Evolutionary conservation across 2,113 vertebrate genomes (phyloP).

Genomic region (Callionymus lyra): DNA sequence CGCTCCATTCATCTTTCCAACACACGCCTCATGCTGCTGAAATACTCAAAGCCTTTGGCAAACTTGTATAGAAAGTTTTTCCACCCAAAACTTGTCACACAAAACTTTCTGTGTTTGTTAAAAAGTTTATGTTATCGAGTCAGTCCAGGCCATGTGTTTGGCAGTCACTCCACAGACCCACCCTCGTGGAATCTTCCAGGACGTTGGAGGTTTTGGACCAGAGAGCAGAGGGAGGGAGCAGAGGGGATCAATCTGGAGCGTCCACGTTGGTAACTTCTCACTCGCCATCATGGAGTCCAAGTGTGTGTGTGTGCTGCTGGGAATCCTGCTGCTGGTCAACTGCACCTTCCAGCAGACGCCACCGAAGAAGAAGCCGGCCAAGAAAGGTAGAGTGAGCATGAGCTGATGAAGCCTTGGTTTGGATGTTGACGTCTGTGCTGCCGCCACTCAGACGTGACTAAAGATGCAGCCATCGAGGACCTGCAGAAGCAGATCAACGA

Average conservation of each 20-base stretch:
- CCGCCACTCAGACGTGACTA: slow-evolving; percentile 15
- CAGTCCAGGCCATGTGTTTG: slow-evolving; percentile 1
- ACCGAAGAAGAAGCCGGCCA: slow-evolving; percentile 48
- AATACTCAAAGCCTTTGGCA: neutral
- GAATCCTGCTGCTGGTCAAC: slow-evolving; percentile 57
- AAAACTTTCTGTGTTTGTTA: too few relatives aligned
- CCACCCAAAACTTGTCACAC: too few relatives aligned
- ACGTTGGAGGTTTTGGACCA: too few relatives aligned
- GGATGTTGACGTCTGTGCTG: too few relatives aligned
- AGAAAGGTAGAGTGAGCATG: slow-evolving; percentile 75
- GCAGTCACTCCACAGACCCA: slow-evolving; percentile 3
- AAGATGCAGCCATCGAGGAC: slow-evolving; percentile 69
- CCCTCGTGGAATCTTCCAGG: neutral
- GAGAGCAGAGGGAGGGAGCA: slow-evolving; percentile 2
- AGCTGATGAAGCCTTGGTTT: neutral
- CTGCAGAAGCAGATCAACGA: slow-evolving; percentile 75
- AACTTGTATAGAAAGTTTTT: neutral
- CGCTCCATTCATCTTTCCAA: slow-evolving; percentile 38
- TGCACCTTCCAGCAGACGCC: slow-evolving; percentile 54
- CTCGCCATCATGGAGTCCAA: slow-evolving; percentile 68
- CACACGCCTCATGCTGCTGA: slow-evolving; percentile 12
- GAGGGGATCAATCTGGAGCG: slow-evolving; percentile 32
- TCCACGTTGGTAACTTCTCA: slow-evolving; percentile 27
- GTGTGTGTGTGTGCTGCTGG: slow-evolving; percentile 66
- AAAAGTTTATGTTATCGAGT: too few relatives aligned